These are phyloP conservation scores for Scaptodrosophila lebanonensis DNA, from an alignment of 1,140 invertebrate species.

Conservation along the genomic window DNA sequence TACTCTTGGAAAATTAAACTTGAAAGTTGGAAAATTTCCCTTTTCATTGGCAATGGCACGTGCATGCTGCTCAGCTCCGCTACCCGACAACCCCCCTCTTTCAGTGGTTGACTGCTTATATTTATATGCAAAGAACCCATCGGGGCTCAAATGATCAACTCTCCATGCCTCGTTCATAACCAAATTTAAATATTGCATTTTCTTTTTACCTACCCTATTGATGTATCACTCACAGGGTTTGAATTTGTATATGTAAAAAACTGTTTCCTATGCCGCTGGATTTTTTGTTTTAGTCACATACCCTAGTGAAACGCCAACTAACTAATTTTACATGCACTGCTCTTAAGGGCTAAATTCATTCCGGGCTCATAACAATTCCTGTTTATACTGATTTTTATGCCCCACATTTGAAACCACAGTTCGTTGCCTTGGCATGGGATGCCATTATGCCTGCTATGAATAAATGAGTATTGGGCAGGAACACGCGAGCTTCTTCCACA, in stretches of 20 bases:
- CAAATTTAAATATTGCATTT: slow-evolving; percentile 49
- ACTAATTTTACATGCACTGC: too few species aligned
- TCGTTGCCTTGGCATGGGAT: too few species aligned
- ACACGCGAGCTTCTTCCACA: slow-evolving; percentile 21
- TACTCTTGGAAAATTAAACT: slow-evolving; percentile 73
- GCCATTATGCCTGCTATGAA: slow-evolving; percentile 55
- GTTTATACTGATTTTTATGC: slow-evolving; percentile 74
- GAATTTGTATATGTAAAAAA: too few species aligned
- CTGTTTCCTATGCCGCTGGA: too few species aligned
- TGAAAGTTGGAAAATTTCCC: slow-evolving; percentile 75
- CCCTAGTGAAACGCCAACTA: too few species aligned
- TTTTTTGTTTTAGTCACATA: too few species aligned
- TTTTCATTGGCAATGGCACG: slow-evolving; percentile 74
- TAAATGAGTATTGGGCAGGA: slow-evolving; percentile 64
- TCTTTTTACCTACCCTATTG: too few species aligned
- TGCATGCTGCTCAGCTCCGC: slow-evolving; percentile 31
- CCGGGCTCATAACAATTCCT: slow-evolving; percentile 71
- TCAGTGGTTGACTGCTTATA: neutral
- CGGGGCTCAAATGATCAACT: neutral
- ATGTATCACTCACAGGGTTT: too few species aligned
- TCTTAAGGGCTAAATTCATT: slow-evolving; percentile 45
- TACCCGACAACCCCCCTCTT: neutral
- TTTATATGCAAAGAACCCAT: neutral
- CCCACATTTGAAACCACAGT: slow-evolving; percentile 39
- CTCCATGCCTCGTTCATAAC: slow-evolving; percentile 25